Evolutionary conservation across 2,797 vertebrate genomes (phyloP).

Genomic region (Poecilia velifera): DNA sequence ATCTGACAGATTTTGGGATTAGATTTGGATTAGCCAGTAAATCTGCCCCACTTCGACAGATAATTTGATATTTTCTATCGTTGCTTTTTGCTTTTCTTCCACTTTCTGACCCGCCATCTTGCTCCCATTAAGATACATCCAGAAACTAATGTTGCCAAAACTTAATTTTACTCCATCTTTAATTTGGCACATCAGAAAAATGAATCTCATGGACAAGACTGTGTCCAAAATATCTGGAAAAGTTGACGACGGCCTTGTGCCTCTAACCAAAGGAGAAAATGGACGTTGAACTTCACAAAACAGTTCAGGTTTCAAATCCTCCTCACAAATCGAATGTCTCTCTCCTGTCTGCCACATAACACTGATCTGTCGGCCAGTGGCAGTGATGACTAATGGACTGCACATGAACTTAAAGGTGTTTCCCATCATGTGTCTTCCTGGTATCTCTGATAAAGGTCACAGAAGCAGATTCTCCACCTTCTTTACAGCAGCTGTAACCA

Average conservation of each 20-base stretch:
- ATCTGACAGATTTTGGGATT: neutral
- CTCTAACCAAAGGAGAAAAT: neutral
- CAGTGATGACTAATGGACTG: constrained; percentile 5
- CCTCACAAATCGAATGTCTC: neutral
- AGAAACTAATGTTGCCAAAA: neutral
- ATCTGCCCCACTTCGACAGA: neutral
- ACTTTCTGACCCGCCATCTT: neutral
- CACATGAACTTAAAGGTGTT: neutral
- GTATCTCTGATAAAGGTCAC: constrained; percentile 17
- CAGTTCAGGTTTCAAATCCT: neutral
- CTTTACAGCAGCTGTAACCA: constrained; percentile 6
- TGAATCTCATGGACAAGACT: neutral
- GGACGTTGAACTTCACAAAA: neutral
- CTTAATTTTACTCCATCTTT: neutral
- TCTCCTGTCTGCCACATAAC: neutral
- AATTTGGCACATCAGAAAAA: neutral
- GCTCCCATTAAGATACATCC: neutral
- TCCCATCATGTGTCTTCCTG: neutral
- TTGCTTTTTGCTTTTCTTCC: neutral
- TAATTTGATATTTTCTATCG: neutral
- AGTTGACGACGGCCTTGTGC: neutral
- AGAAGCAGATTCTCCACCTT: constrained; percentile 16
- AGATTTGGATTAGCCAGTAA: neutral
- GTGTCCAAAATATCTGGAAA: neutral
- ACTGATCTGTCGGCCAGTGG: neutral